Conservation (phyloP, 2,888 invertebrate species). For the Chrysomela aeneicollis region DNA sequence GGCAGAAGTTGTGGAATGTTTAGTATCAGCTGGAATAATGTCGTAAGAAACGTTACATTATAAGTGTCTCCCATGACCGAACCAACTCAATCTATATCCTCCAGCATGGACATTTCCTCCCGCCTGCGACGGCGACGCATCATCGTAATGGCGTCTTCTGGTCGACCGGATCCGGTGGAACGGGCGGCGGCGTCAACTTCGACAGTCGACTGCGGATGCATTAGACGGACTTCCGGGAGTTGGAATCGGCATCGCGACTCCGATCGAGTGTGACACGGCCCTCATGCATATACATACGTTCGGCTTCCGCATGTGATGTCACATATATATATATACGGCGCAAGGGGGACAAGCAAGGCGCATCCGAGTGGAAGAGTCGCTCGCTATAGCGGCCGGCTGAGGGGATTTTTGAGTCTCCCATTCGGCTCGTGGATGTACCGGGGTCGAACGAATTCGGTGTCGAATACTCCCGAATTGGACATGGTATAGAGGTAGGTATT, state of each 20-base stretch:
- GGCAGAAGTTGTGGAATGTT: too few species aligned
- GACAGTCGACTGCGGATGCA: constrained; percentile 63
- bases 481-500: too few species aligned
- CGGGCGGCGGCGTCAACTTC: constrained; percentile 39
- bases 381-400: constrained; percentile 44
- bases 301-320: constrained; percentile 51
- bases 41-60: too few species aligned
- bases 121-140: too few species aligned
- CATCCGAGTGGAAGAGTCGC: constrained; percentile 55
- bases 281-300: constrained; percentile 61
- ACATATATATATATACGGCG: constrained; percentile 41
- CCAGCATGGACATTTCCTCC: too few species aligned
- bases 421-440: too few species aligned
- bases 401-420: constrained; percentile 16
- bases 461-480: too few species aligned
- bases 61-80: too few species aligned
- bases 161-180: background rate
- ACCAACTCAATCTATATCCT: too few species aligned
- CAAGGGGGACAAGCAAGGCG: constrained; percentile 53
- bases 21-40: too few species aligned
- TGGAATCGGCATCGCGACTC: constrained; percentile 52
- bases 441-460: too few species aligned
- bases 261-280: constrained; percentile 61
- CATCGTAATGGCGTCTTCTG: background rate
- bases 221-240: constrained; percentile 69